Base-by-base conservation (phyloP, 2,888 invertebrate genomes). In the Brachyptera putata region DNA sequence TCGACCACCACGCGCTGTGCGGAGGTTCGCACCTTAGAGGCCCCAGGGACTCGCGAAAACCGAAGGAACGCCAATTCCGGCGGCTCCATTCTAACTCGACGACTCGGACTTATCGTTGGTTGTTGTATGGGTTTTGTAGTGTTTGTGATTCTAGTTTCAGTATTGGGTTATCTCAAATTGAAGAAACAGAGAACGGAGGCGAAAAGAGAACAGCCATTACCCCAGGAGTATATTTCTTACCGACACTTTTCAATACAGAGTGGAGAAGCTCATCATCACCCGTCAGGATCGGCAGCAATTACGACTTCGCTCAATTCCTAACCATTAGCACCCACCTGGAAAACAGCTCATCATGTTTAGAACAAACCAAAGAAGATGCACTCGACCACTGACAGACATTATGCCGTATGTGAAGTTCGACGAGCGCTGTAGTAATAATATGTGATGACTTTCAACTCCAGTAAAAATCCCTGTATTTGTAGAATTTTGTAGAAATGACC, bases 111-210 rank as follows among this genome's bases (percentile, higher is more conserved):
- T 66, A 90, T 92, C 68, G 87, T 93, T 59, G 92, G 92, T 56
- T 88, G 90, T 72, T 89, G 89, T 71, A 84, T 93, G 79, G 91
- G 91, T 57, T 87, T 91, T 70, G 82, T 91, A 63, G 89, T 93
- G 55, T 91, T 93, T 71, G 82, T 93, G 57, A 84, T 91, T 24
- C 79, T 92, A 69, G 87, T 91, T 59, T 89, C 91, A n/a, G 85
- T 87, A 48, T 79, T 92, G 65, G 90, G 89, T 24, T 91, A 91
- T 72, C 83, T 91, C 64, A 91, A 93, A 75, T 82, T 90, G 64
- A 89, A 92, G 75, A 90, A 92, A 74, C 85, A 91, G 70, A 80
- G 89, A 65, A 84, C 84, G 64, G 84, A 85, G 22, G 82, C 85
- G 7, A 91, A 91, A 75, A 76, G 86, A 58, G 85, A 87, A 61